phyloP scores from a whole-genome alignment of 2,888 invertebrate species.

The Caenorhabditis angaria region DNA sequence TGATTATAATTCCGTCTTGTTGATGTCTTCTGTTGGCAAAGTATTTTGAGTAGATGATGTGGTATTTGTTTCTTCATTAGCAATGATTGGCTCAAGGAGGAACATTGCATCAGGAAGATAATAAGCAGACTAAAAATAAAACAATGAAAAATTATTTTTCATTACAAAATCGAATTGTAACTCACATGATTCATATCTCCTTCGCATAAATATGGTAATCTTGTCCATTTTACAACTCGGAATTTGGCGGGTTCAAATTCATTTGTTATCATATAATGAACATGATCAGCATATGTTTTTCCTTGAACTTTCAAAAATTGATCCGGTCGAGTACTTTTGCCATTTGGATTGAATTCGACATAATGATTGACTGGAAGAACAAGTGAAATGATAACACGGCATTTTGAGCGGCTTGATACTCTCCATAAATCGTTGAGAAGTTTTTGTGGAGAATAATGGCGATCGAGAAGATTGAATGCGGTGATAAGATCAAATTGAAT shows the following conservation, averaged over 20 bases:
- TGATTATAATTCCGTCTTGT: not conserved
- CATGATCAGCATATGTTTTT: constrained; percentile 78
- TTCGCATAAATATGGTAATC: constrained; percentile 94
- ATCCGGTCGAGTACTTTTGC: constrained; percentile 53
- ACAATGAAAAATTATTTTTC: not conserved
- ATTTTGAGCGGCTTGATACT: constrained; percentile 79
- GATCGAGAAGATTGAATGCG: constrained; percentile 91
- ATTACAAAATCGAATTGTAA: constrained; percentile 8
- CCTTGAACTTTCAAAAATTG: constrained; percentile 73
- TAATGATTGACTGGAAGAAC: constrained; percentile 93
- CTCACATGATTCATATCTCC: constrained; percentile 78
- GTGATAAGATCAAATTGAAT: constrained; percentile 80
- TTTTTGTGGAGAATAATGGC: constrained; percentile 85
- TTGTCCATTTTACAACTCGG: constrained; percentile 83
- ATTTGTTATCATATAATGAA: constrained; percentile 78
- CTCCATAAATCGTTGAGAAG: constrained; percentile 82
- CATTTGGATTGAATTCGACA: constrained; percentile 79
- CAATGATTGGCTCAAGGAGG: constrained; percentile 47
- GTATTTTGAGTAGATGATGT: too few relatives aligned
- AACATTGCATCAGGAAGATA: constrained; percentile 65
- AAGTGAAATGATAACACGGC: constrained; percentile 80
- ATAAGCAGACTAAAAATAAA: constrained; percentile 65
- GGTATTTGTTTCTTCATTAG: not conserved
- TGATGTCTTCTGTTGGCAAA: not conserved
- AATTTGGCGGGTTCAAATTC: constrained; percentile 81